Conservation (phyloP, 2,888 invertebrate species). For the Heliconius erato region DNA sequence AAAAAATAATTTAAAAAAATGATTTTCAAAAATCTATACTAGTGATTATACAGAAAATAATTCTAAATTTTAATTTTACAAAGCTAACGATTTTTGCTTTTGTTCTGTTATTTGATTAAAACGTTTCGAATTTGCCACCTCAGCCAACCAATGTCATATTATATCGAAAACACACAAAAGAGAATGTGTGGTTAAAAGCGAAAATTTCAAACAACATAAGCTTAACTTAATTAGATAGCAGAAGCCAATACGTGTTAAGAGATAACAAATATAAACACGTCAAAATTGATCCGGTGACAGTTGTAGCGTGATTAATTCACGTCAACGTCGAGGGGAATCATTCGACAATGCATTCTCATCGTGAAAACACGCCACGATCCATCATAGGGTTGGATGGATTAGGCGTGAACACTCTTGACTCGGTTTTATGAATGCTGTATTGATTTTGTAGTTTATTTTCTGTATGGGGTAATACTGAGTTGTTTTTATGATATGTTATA, state of each 20-base stretch:
- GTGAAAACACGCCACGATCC: conserved; percentile 24
- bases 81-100: too few species aligned
- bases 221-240: background rate
- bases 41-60: too few species aligned
- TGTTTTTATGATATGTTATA: too few species aligned
- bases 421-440: background rate
- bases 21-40: too few species aligned
- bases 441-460: conserved; percentile 2
- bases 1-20: too few species aligned
- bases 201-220: too few species aligned
- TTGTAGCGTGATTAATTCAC: conserved; percentile 29
- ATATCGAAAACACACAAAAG: too few species aligned
- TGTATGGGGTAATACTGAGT: background rate
- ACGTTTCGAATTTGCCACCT: too few species aligned
- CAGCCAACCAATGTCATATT: too few species aligned
- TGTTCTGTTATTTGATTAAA: too few species aligned
- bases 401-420: conserved; percentile 24
- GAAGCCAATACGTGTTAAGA: conserved; percentile 4
- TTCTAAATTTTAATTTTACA: too few species aligned
- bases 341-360: conserved; percentile 34
- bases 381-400: conserved; percentile 30
- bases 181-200: too few species aligned
- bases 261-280: conserved; percentile 23
- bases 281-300: conserved; percentile 19
- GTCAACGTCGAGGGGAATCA: conserved; percentile 30